Conservation (phyloP, 1,140 invertebrate species). For the Adoxophyes honmai region DNA sequence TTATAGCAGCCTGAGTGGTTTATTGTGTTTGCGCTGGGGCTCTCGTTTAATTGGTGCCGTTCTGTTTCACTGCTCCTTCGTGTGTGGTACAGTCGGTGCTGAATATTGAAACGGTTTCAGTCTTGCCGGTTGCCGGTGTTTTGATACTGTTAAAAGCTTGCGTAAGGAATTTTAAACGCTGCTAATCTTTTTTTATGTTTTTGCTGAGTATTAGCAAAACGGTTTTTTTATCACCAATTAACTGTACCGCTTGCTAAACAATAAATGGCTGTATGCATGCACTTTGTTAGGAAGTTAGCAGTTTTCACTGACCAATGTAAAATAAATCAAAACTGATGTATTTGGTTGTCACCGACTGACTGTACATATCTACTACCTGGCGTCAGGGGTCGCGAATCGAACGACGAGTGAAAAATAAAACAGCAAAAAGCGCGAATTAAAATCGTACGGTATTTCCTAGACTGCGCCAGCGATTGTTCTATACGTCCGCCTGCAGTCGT, state of each 20-base stretch:
- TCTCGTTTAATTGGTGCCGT: conserved; percentile 2
- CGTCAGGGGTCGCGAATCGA: conserved; percentile 11
- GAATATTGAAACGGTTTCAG: too few species aligned
- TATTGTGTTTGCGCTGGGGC: conserved; percentile 9
- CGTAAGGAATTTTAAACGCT: too few species aligned
- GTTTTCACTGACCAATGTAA: too few species aligned
- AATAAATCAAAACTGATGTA: too few species aligned
- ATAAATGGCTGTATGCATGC: too few species aligned
- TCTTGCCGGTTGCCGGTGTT: too few species aligned
- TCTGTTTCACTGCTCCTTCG: conserved; percentile 14
- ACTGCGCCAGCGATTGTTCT: conserved; percentile 4
- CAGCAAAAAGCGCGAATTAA: conserved; percentile 17
- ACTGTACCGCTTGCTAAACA: too few species aligned
- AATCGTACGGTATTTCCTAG: conserved; percentile 20
- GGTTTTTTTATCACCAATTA: too few species aligned
- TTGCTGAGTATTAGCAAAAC: too few species aligned
- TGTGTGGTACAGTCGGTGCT: conserved; percentile 7
- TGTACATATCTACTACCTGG: conserved; percentile 12
- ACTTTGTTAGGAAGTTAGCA: too few species aligned
- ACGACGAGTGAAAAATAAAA: conserved; percentile 19
- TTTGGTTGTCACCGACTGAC: neutral
- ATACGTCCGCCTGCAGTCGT: neutral
- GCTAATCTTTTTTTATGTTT: too few species aligned
- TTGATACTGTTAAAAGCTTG: too few species aligned
- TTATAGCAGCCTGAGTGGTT: neutral